phyloP scores from a whole-genome alignment of 92 coral and sea anemone species.

The Pocillopora grandis region DNA sequence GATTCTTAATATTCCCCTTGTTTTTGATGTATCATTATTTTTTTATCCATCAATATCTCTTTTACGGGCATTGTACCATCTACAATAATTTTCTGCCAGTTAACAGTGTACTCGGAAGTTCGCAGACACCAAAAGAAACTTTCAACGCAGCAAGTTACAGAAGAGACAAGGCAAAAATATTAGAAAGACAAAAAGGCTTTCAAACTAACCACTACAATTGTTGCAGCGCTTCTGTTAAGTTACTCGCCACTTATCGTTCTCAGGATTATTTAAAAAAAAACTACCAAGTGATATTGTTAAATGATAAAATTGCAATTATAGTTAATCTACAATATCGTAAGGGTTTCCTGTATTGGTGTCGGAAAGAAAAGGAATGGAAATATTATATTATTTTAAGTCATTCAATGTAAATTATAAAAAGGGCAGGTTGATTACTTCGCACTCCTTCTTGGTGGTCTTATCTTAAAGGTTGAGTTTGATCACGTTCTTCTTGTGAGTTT shows the following conservation, averaged over 20 bases:
- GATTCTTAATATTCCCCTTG: not conserved
- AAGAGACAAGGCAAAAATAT: not conserved
- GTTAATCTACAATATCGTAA: no score
- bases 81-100: conserved; percentile 11
- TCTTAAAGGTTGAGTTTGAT: no score
- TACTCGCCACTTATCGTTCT: not conserved
- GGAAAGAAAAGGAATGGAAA: no score
- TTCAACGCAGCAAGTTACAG: conserved; percentile 25
- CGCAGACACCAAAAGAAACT: conserved; percentile 17
- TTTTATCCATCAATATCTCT: no score
- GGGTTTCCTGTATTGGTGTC: no score
- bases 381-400: no score
- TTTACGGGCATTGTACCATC: not conserved
- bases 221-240: not conserved
- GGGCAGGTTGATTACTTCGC: no score
- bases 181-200: conserved; percentile 14
- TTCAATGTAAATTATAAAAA: no score
- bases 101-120: conserved; percentile 1
- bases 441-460: no score
- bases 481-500: no score
- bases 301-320: no score
- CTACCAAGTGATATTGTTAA: no score
- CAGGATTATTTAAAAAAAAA: not conserved
- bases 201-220: not conserved
- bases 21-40: not conserved